Percentiles rank a stretch among this genome's conserved stretches.
Evolutionary conservation across 2,797 vertebrate genomes (phyloP).

Genomic region (Danio jaintianensis): DNA sequence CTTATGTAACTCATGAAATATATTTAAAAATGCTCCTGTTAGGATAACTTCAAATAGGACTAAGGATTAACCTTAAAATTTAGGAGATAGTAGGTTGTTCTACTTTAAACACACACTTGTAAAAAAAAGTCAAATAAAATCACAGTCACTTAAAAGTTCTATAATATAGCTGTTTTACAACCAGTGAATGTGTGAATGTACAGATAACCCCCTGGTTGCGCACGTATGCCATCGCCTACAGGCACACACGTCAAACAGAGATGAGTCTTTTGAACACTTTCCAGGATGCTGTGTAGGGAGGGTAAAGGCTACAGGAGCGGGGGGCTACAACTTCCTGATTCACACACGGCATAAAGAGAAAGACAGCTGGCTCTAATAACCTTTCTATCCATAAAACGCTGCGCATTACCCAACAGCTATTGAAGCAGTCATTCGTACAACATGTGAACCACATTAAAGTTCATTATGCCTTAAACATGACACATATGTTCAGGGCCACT

Average conservation of each 20-base stretch:
- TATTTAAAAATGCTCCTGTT: too few species aligned
- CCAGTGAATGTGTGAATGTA: constrained; percentile 13
- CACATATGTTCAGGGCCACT: constrained; percentile 57
- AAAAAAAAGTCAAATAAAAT: neutral
- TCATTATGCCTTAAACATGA: constrained; percentile 60
- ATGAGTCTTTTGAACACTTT: constrained; percentile 25
- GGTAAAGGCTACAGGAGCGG: neutral
- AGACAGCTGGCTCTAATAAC: constrained; percentile 58
- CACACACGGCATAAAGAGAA: constrained; percentile 14
- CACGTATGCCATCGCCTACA: constrained; percentile 33
- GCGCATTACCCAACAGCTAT: constrained; percentile 38
- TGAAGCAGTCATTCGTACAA: constrained; percentile 32
- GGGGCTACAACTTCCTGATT: constrained; percentile 30
- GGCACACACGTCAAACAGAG: constrained; percentile 21
- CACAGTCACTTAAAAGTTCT: neutral
- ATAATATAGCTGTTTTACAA: constrained; percentile 10
- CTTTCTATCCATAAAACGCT: constrained; percentile 36
- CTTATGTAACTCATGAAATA: too few species aligned
- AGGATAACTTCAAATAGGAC: too few species aligned
- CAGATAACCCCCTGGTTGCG: neutral
- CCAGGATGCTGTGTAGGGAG: constrained; percentile 14
- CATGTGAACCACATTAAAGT: constrained; percentile 68
- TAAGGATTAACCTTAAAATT: too few species aligned
- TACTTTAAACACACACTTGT: neutral
- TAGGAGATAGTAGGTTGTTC: too few species aligned